Base-by-base conservation (phyloP, 2,113 vertebrate genomes). In the Bothrops jararaca region DNA sequence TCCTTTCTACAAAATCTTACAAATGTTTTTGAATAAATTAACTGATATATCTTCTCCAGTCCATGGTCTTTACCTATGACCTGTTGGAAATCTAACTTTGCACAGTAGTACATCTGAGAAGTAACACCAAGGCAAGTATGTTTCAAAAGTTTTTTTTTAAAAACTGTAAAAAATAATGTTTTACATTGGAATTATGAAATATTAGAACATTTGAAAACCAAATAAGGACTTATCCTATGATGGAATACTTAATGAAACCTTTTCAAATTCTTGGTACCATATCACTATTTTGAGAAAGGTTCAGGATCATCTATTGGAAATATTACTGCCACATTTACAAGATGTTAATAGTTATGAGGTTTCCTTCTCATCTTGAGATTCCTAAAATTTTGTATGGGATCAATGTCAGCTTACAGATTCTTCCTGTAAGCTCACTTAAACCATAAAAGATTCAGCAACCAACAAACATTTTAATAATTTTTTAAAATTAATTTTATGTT, bases 91-190 rank as follows among this genome's bases (percentile, higher is more conserved):
- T 60, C 26, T 95, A 95, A 96, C 96, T 93, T 96, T 96, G 89
- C 96, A 95, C 94, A 94, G 94, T 91, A 22, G 95, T 95, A 3
- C 56, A 91, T 88, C 85, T 18, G 22, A 89, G 87, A 96, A 95
- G 94, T 42, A n/a, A 92, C 91, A 92, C 50, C 90, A 95, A 96
- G 86, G 92, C 89, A 94, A 95, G 93, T 24, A 86, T 34, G 0
- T 92, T 92, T 94, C 93, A 91, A 96, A 96, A 95, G 60, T 90
- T 89, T 88, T 50, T 96, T 95, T 80, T 90, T 94, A 93, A 94
- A 93, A 56, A 39, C 74, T 13, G 4, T 93, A 91, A n/a, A 85
- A 94, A 89, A 91, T 87, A 80, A 69, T 85, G 23, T 15, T 91
- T 42, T 34, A 54, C 54, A 39, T 12, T 90, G 29, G 29, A 8